Evolutionary conservation across 2,888 invertebrate species (phyloP).

Genomic region (Megaustenia siamemsis): DNA sequence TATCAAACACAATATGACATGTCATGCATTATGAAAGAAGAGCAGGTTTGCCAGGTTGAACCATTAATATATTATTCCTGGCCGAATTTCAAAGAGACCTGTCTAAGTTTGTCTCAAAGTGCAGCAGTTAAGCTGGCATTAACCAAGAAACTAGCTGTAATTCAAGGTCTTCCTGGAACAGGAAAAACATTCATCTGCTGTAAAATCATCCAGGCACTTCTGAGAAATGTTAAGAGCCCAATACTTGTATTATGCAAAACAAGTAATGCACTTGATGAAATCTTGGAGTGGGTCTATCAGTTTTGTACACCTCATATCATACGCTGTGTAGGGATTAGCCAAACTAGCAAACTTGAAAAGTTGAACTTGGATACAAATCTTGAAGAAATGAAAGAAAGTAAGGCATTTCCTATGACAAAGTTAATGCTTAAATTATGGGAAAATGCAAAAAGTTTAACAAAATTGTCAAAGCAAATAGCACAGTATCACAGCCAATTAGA

Average conservation of each 20-base stretch:
- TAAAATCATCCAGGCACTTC: slow-evolving; percentile 85
- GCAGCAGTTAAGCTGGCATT: slow-evolving; percentile 73
- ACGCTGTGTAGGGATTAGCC: slow-evolving; percentile 75
- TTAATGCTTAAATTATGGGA: background rate
- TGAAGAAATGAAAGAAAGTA: slow-evolving; percentile 29
- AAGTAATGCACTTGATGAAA: slow-evolving; percentile 75
- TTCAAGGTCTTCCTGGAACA: slow-evolving; percentile 89
- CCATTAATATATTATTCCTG: slow-evolving; percentile 49
- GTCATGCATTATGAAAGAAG: slow-evolving; percentile 45
- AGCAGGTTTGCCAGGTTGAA: background rate
- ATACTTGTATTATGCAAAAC: slow-evolving; percentile 78
- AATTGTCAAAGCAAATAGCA: background rate
- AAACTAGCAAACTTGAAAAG: slow-evolving; percentile 62
- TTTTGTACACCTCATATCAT: slow-evolving; percentile 66
- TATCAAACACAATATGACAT: slow-evolving; percentile 37
- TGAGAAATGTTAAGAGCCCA: slow-evolving; percentile 82
- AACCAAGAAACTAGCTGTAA: slow-evolving; percentile 75
- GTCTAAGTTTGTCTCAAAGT: slow-evolving; percentile 60
- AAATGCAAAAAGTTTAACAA: background rate
- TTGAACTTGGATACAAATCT: slow-evolving; percentile 53
- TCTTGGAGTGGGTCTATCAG: slow-evolving; percentile 61
- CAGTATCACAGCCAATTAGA: background rate
- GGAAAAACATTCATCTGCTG: slow-evolving; percentile 91
- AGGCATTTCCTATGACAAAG: background rate
- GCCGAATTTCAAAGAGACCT: slow-evolving; percentile 58